Percentiles rank a stretch among this genome's conserved stretches.
These are phyloP conservation scores for Troides aeacus DNA, from an alignment of 2,888 invertebrate species.

Conservation along the genomic window DNA sequence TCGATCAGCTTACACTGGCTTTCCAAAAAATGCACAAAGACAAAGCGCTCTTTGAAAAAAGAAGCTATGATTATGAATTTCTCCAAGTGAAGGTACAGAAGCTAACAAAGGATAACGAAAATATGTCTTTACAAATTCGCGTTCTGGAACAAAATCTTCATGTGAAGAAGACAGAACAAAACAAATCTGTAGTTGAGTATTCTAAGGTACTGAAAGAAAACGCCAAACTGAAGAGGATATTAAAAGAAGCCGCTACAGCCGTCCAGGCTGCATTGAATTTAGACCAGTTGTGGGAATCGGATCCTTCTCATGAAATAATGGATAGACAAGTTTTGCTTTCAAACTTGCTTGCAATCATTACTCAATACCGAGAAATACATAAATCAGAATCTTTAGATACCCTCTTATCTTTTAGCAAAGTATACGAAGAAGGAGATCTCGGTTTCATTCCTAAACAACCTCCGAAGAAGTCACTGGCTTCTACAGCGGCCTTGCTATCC, in stretches of 20 bases:
- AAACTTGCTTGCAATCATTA: conserved; percentile 77
- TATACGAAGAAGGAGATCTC: conserved; percentile 83
- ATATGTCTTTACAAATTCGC: conserved; percentile 67
- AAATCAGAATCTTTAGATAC: conserved; percentile 65
- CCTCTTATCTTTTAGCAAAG: conserved; percentile 71
- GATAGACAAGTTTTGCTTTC: conserved; percentile 75
- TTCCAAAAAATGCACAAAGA: conserved; percentile 77
- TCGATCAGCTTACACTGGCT: conserved; percentile 81
- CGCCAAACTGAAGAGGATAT: conserved; percentile 76
- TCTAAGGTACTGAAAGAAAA: conserved; percentile 75
- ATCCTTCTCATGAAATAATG: conserved; percentile 63
- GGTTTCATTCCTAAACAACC: conserved; percentile 81
- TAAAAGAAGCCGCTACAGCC: conserved; percentile 82
- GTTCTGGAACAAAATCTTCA: conserved; percentile 81
- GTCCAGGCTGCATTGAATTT: conserved; percentile 80
- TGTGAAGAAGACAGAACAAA: conserved; percentile 70
- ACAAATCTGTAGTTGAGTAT: conserved; percentile 66
- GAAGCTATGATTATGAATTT: conserved; percentile 59
- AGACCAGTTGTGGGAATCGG: conserved; percentile 60
- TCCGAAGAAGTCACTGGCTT: conserved; percentile 45
- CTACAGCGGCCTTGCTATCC: conserved; percentile 36
- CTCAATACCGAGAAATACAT: conserved; percentile 64
- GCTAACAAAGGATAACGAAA: conserved; percentile 68
- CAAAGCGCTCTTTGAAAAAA: conserved; percentile 65
- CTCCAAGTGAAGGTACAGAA: conserved; percentile 64